phyloP scores from a whole-genome alignment of 2,113 vertebrate genomes.

The Zapornia atra region DNA sequence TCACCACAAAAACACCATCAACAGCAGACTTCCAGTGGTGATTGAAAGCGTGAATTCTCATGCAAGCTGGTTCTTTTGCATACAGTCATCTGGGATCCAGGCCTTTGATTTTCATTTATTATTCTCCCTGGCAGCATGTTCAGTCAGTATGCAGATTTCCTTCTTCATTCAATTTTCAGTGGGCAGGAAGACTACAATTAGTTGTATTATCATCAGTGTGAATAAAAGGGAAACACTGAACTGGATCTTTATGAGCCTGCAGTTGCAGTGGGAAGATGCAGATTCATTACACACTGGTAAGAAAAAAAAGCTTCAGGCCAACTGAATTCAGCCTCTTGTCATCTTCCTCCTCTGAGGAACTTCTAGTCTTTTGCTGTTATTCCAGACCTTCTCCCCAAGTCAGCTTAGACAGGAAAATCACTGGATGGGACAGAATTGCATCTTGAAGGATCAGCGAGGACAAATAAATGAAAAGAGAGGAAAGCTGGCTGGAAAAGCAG shows the following conservation, averaged over 20 bases:
- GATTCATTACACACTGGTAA: neutral
- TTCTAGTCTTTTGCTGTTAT: neutral
- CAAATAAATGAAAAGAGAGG: neutral
- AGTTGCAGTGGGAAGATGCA: neutral
- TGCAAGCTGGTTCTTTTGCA: slow-evolving; percentile 33
- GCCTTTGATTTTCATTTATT: slow-evolving; percentile 63
- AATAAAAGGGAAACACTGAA: slow-evolving; percentile 44
- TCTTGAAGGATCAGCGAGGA: neutral
- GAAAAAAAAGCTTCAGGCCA: neutral
- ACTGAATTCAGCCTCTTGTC: neutral
- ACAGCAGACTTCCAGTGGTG: neutral
- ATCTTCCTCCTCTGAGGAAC: neutral
- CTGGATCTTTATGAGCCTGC: neutral
- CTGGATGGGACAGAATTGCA: neutral
- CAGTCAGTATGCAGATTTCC: slow-evolving; percentile 55
- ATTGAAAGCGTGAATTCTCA: slow-evolving; percentile 39
- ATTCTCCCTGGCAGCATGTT: slow-evolving; percentile 51
- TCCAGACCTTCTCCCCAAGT: neutral
- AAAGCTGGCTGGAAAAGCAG: neutral
- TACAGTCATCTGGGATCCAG: slow-evolving; percentile 3
- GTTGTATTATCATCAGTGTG: slow-evolving; percentile 38
- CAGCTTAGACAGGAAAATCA: neutral
- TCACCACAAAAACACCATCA: slow-evolving; percentile 8
- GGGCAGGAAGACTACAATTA: slow-evolving; percentile 62
- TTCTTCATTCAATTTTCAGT: slow-evolving; percentile 55